Evolutionary conservation across 37 sponge, comb jelly and placozoan species (phyloP).

Genomic region (Bolinopsis microptera): DNA sequence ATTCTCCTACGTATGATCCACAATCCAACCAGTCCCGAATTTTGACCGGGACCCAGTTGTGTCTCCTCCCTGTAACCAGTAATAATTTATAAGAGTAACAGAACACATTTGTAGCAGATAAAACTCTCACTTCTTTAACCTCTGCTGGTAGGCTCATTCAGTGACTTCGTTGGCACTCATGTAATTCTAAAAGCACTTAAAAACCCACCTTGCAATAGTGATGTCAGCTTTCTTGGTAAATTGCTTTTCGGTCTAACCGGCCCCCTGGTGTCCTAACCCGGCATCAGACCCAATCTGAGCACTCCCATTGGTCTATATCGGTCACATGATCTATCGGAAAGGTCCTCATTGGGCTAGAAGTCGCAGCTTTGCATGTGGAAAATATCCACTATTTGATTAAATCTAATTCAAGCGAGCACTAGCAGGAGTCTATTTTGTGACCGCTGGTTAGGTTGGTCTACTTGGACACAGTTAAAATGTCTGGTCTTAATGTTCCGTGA

Average conservation of each 20-base stretch:
- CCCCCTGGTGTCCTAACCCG: neutral
- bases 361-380: neutral
- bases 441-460: neutral
- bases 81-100: too few species aligned
- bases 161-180: neutral
- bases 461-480: neutral
- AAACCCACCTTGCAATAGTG: neutral
- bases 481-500: neutral
- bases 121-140: too few species aligned
- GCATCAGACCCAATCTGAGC: neutral
- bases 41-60: too few species aligned
- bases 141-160: too few species aligned
- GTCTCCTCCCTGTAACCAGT: too few species aligned
- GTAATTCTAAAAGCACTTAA: neutral
- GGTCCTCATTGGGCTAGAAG: neutral
- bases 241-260: conserved; percentile 46
- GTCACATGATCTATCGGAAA: neutral
- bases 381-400: neutral
- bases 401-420: neutral
- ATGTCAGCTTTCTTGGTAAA: conserved; percentile 30
- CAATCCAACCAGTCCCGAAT: too few species aligned
- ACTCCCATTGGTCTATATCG: neutral
- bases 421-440: neutral
- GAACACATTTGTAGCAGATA: too few species aligned
- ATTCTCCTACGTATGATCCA: too few species aligned